Evolutionary conservation across 1,140 invertebrate genomes (phyloP).

Genomic region (Bombus balteatus): DNA sequence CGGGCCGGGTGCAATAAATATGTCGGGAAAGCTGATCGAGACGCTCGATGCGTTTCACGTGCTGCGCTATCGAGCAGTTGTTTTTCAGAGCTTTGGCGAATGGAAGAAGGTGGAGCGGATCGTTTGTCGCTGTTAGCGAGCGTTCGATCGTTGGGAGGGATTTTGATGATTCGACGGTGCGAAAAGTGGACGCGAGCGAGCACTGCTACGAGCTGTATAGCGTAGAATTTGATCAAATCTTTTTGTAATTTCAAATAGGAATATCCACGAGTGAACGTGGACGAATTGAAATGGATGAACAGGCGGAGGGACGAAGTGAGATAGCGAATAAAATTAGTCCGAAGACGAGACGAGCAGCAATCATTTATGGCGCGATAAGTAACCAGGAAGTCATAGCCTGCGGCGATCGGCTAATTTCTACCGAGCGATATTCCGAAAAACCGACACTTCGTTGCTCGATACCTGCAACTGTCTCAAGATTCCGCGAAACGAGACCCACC

Average conservation of each 20-base stretch:
- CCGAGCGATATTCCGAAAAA: background rate
- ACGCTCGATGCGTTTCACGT: conserved; percentile 40
- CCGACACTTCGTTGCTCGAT: background rate
- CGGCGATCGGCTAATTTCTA: background rate
- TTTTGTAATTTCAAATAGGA: background rate
- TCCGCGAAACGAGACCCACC: background rate
- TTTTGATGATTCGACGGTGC: background rate
- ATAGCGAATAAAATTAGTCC: background rate
- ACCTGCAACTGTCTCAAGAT: background rate
- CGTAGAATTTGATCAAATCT: background rate
- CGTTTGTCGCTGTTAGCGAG: conserved; percentile 24
- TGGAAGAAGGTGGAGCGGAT: background rate
- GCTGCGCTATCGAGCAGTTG: background rate
- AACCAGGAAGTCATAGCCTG: background rate
- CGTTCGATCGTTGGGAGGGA: background rate
- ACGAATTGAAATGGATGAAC: background rate
- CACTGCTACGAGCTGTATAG: no score
- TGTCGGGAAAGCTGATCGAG: conserved; percentile 35
- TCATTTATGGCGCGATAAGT: background rate
- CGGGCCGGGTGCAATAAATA: conserved; percentile 40
- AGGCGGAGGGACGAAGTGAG: background rate
- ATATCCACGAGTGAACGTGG: background rate
- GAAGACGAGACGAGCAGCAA: background rate
- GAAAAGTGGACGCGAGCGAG: background rate
- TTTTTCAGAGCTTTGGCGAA: background rate